phyloP scores from a whole-genome alignment of 2,113 vertebrate genomes.

The Falco punctatus region DNA sequence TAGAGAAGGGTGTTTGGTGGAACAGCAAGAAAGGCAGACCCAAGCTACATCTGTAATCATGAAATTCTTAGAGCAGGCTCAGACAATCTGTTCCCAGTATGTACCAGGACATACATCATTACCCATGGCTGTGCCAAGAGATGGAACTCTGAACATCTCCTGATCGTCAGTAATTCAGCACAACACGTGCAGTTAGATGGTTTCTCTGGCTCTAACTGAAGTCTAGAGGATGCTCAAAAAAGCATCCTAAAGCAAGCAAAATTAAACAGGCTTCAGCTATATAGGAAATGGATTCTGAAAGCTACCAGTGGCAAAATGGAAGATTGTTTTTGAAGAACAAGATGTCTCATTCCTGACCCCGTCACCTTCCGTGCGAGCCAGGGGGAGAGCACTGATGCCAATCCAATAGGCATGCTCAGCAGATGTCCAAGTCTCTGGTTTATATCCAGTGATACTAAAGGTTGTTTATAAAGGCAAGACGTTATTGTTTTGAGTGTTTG shows the following conservation, averaged over 20 bases:
- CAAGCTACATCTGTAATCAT: not conserved
- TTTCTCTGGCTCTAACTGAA: not conserved
- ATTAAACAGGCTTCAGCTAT: not conserved
- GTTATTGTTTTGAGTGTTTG: conserved; percentile 63
- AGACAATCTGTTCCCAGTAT: conserved; percentile 13
- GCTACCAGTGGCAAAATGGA: conserved; percentile 16
- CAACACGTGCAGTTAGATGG: rapidly evolving
- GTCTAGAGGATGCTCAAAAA: not conserved
- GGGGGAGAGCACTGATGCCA: conserved; percentile 29
- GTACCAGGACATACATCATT: not conserved
- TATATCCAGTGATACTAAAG: conserved; percentile 59
- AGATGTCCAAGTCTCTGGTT: conserved; percentile 67
- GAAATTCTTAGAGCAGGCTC: not conserved
- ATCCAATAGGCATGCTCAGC: conserved; percentile 52
- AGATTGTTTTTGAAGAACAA: conserved; percentile 51
- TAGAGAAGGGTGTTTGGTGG: not conserved
- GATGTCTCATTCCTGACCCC: conserved; percentile 58
- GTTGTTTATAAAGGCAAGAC: conserved; percentile 67
- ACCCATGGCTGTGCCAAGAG: not conserved
- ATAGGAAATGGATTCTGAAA: not conserved
- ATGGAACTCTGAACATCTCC: not conserved
- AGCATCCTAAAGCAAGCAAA: not conserved
- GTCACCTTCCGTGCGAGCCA: conserved; percentile 7
- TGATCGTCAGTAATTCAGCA: not conserved
- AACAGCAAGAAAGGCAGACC: conserved; percentile 4